A percentile compares a stretch with the other conserved stretches of the same genome.
phyloP scores from a whole-genome alignment of 2,888 invertebrate species.

The Noctua fimbriata region DNA sequence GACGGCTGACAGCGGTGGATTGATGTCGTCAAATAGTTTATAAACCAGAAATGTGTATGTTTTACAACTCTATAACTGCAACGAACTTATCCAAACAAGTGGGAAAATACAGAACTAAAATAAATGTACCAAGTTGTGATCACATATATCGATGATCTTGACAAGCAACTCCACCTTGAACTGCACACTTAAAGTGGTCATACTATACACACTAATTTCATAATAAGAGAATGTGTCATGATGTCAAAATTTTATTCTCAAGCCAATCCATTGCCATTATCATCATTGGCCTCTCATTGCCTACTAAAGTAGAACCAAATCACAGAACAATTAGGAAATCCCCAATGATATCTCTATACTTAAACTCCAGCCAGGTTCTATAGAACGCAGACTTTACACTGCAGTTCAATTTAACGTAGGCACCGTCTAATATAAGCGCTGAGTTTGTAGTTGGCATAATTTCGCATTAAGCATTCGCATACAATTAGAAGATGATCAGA shows the following conservation, averaged over 20 bases:
- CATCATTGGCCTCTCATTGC: too few relatives aligned
- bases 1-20: too few relatives aligned
- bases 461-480: constrained; percentile 79
- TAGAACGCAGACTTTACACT: constrained; percentile 42
- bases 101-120: too few relatives aligned
- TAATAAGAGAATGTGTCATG: not conserved
- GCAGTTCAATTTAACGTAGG: constrained; percentile 49
- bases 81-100: too few relatives aligned
- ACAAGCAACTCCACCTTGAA: too few relatives aligned
- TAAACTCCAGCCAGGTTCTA: not conserved
- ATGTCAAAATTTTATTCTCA: not conserved
- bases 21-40: too few relatives aligned
- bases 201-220: not conserved
- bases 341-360: not conserved
- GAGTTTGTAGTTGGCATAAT: constrained; percentile 63
- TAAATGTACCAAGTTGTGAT: too few relatives aligned
- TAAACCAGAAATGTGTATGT: too few relatives aligned
- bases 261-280: too few relatives aligned
- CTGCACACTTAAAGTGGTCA: too few relatives aligned
- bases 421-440: constrained; percentile 52
- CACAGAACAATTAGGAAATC: not conserved
- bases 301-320: not conserved
- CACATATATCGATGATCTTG: too few relatives aligned
- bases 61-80: too few relatives aligned
- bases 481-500: constrained; percentile 79